A percentile compares a stretch with the other conserved stretches of the same genome.
These are phyloP conservation scores for Antitype chi DNA, from an alignment of 2,888 invertebrate species.

Conservation along the genomic window DNA sequence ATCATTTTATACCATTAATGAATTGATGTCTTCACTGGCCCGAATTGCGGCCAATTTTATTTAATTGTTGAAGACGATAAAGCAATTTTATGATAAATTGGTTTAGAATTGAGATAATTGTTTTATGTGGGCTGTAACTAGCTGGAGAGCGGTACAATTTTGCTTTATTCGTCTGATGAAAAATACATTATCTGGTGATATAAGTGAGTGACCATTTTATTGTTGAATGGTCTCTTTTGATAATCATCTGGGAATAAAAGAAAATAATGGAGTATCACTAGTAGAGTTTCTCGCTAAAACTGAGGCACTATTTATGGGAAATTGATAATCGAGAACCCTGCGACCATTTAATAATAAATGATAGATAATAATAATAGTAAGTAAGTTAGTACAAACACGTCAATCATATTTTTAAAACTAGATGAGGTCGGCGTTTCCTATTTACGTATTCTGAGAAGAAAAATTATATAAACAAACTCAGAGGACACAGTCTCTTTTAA, in stretches of 20 bases:
- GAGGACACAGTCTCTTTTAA: too few species aligned
- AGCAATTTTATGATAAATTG: slow-evolving; percentile 82
- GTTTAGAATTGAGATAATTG: slow-evolving; percentile 76
- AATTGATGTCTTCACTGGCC: slow-evolving; percentile 85
- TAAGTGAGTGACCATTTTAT: slow-evolving; percentile 46
- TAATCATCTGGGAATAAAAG: slow-evolving; percentile 6
- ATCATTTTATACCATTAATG: slow-evolving; percentile 83
- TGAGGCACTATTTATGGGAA: neutral
- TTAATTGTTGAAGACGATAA: slow-evolving; percentile 82
- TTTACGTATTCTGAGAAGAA: too few species aligned
- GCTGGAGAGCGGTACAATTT: slow-evolving; percentile 64
- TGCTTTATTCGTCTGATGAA: slow-evolving; percentile 62
- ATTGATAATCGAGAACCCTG: neutral
- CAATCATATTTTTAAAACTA: too few species aligned
- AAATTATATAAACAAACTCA: too few species aligned
- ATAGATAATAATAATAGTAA: too few species aligned
- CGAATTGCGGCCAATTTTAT: slow-evolving; percentile 83
- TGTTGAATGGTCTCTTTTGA: slow-evolving; percentile 13
- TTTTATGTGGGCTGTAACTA: slow-evolving; percentile 74
- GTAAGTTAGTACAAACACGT: too few species aligned
- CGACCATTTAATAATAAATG: neutral
- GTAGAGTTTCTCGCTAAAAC: slow-evolving; percentile 5
- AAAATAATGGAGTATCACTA: neutral
- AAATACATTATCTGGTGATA: slow-evolving; percentile 51
- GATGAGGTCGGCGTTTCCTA: too few species aligned